Conservation (phyloP, 35 echinoderm and acorn worm species). For the Chiridota heheva region DNA sequence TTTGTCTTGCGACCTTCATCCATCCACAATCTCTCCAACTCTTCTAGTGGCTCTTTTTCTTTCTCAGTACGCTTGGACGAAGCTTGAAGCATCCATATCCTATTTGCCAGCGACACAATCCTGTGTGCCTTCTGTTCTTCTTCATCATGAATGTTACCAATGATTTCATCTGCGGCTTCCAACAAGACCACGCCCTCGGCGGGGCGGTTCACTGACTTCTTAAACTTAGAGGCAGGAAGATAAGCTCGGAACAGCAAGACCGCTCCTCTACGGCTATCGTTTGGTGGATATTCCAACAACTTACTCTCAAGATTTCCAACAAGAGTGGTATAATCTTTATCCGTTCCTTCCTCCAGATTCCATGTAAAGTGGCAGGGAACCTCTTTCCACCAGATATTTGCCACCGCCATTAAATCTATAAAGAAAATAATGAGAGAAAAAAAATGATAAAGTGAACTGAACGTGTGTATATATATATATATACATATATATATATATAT, state of each 20-base stretch:
- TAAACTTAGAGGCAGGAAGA: slow-evolving; percentile 7
- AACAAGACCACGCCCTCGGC: slow-evolving; percentile 6
- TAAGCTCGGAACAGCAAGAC: slow-evolving; percentile 13
- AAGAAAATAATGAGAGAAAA: no score
- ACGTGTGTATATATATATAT: no score
- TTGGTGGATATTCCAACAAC: background rate
- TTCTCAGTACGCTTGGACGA: background rate
- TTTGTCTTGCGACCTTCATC: background rate
- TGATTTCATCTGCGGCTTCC: background rate
- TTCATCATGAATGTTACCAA: background rate
- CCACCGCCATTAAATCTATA: no score
- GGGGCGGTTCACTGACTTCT: background rate
- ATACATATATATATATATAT: no score
- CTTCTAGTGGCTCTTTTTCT: background rate
- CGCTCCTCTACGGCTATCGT: background rate
- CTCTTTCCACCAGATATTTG: slow-evolving; percentile 17
- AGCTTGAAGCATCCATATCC: slow-evolving; percentile 11
- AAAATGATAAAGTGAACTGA: no score
- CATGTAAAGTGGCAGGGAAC: slow-evolving; percentile 37
- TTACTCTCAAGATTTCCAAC: slow-evolving; percentile 17
- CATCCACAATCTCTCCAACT: background rate
- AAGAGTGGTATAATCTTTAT: background rate
- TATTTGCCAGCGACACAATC: background rate
- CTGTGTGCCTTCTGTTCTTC: slow-evolving; percentile 1
- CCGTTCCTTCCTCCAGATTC: background rate